Conservation (phyloP, 2,113 vertebrate species). For the Promerops cafer region DNA sequence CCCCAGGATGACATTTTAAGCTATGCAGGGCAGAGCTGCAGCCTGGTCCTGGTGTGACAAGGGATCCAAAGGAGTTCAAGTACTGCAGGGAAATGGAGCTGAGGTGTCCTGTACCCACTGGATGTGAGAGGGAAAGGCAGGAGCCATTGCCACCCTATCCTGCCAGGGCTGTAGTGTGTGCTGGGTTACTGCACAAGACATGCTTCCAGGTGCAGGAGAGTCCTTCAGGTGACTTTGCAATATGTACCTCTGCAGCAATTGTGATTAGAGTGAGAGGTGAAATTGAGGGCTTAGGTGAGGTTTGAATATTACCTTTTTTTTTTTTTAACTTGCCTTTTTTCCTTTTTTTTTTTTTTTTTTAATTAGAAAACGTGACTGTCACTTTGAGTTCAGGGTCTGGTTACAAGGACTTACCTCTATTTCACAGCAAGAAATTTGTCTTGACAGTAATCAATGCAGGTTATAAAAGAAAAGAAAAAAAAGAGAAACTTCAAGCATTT, state of each 20-base stretch:
- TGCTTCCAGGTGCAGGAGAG: neutral
- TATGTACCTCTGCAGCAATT: neutral
- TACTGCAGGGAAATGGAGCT: neutral
- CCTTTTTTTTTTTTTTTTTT: neutral
- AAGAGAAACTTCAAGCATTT: neutral
- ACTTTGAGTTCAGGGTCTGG: neutral
- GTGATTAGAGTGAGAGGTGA: neutral
- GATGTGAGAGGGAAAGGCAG: neutral
- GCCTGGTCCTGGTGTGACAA: rapidly evolving
- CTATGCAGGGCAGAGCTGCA: neutral
- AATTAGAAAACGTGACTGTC: neutral
- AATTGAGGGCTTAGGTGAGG: neutral
- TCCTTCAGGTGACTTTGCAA: neutral
- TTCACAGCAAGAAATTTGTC: conserved; percentile 1
- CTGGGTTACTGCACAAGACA: neutral
- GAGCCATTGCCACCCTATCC: rapidly evolving
- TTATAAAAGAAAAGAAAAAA: neutral
- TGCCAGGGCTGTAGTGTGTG: neutral
- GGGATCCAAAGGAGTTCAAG: neutral
- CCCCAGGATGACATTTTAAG: neutral
- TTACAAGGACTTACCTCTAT: neutral
- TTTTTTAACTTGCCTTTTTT: neutral
- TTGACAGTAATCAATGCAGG: neutral
- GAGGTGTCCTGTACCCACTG: neutral
- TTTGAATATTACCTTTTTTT: neutral